Evolutionary conservation across 2,888 invertebrate species (phyloP), one percentile per base, ranked within the genome.

Genomic region (Apeira syringaria): DNA sequence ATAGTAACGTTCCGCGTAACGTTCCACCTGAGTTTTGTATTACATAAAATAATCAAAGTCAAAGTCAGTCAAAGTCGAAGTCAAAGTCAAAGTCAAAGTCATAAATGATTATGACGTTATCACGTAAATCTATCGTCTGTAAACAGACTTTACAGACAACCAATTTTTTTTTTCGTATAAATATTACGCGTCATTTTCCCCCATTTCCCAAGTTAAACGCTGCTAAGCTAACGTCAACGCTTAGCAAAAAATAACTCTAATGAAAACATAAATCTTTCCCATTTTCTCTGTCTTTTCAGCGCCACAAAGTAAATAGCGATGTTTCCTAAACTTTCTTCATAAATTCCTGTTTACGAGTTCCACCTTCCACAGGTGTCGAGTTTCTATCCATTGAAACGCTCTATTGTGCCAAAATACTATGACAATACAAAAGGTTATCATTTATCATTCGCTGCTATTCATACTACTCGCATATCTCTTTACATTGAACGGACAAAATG

Each of bases 381-480:
- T 37, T 40, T 40, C 32, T 28, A 35, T 25, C 27, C 29, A 40
- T 32, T 34, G 27, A n/a, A 39, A 17, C 36, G 9, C 10, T n/a
- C 29, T 26, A 38, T 44, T 44, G 44, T 44, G 29, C 38, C 38
- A 17, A 38, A 43, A 38, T 26, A 39, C 29, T 39, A 34, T 20
- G 29, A 45, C 39, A 35, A 27, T 38, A 44, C 45, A 45, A 45
- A 38, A 45, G 45, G 44, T 44, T 38, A 30, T 39, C 45, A 38
- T 45, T 45, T 39, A 45, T 45, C 45, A 39, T 39, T 10, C 33
- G n/a, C 6, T 25, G 20, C 38, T 26, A 44, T 44, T 38, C 38
- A 44, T 26, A 38, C n/a, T n/a, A n/a, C n/a, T n/a, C n/a, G 38
- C 44, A 33, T 38, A 44, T 43, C 37, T 22, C 32, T 27, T 43